phyloP scores from a whole-genome alignment of 1,140 invertebrate species.

The Drosophila rhopaloa region DNA sequence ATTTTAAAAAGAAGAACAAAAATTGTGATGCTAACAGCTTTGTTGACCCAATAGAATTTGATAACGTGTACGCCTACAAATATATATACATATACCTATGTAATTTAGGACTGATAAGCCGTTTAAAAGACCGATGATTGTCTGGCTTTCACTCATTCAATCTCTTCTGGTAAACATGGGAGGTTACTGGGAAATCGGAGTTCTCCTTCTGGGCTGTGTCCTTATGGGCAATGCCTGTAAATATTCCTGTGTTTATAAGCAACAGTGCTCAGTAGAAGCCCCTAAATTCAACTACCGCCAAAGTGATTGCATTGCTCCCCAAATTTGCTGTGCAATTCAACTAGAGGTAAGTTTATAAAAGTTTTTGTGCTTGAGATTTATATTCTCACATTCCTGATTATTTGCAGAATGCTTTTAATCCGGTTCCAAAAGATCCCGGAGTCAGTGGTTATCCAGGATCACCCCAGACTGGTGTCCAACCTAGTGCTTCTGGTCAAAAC shows the following conservation, averaged over 20 bases:
- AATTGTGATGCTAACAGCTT: no score
- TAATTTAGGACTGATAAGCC: no score
- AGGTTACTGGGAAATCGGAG: not conserved
- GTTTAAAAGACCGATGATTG: no score
- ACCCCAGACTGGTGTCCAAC: not conserved
- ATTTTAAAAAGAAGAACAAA: no score
- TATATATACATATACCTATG: no score
- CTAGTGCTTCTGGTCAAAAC: no score
- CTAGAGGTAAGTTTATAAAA: not conserved
- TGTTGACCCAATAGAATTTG: no score
- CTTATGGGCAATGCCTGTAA: not conserved
- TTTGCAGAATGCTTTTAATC: not conserved
- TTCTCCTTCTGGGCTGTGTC: not conserved
- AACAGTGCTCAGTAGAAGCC: not conserved
- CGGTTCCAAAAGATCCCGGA: not conserved
- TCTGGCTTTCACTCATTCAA: no score
- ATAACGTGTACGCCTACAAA: no score
- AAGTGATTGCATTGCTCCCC: fast-evolving
- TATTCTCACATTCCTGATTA: not conserved
- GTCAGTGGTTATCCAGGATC: not conserved
- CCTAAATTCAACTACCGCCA: not conserved
- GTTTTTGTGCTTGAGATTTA: not conserved
- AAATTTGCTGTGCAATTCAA: not conserved
- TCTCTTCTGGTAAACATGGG: not conserved
- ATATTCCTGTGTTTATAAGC: not conserved